Evolutionary conservation across 2,888 invertebrate genomes (phyloP), one percentile per base, ranked within the genome.

Genomic region (Hedychridium roseum): DNA sequence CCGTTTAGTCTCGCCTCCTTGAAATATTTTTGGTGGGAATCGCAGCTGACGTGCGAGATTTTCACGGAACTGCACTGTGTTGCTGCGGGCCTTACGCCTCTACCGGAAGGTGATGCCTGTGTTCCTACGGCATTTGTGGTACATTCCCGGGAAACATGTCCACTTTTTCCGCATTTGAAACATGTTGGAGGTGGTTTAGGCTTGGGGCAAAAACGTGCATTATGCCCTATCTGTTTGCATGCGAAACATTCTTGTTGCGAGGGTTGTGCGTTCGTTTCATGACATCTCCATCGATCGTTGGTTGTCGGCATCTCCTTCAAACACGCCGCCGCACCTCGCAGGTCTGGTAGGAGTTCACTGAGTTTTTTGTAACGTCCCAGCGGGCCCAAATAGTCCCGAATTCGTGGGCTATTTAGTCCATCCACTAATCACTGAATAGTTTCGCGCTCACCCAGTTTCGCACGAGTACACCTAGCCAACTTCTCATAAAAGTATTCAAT

Each of bases 401-500:
- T 50, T 39, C 34, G 38, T 52, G 39, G 15, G 26, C 55, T 39
- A 14, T 51, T 42, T 28, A 63, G 14, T 21, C 58, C 60, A 42
- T 61, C 47, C 2, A 60, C 43, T 7, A 61, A 54, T 59, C 59
- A 61, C 21, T 64, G 56, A 12, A 61, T 52, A 2, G 49, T 50
- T 47, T 61, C 59, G 36, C 20, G 16, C n/a, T 43, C 28, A 1
- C 20, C 42, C 59, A 63, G 60, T 2, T 23, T 43, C 5, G 57
- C 60, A 21, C 52, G 54, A 16, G 57, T 56, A 32, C 57, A 65
- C 30, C 14, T 54, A 3, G 55, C 31, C 28, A 64, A 35, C 38
- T 64, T 60, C 39, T 62, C 60, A 45, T 60, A 63, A 27, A 51
- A 61, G 41, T 64, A 55, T 37, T 63, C 57, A 1, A 38, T 50